Evolutionary conservation across 2,888 invertebrate species (phyloP), one percentile per base, ranked within the genome.

Genomic region (Drosophila austrosaltans): DNA sequence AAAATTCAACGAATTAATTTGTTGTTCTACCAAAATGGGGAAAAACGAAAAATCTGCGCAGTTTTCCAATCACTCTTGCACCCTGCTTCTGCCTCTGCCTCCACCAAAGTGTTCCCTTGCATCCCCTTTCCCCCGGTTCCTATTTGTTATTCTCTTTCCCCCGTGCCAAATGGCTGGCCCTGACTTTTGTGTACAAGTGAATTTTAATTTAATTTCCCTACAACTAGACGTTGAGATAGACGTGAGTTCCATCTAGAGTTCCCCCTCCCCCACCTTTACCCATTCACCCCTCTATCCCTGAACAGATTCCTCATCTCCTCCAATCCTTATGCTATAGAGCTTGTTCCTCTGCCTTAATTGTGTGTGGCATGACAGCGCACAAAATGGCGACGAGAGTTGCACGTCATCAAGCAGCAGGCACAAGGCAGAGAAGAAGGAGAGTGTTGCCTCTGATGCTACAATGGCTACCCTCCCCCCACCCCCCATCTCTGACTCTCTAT

Each of bases 121-220:
- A 36, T 40, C n/a, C 2, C n/a, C 2, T 8, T 4, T 5, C n/a
- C 1, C 3, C 8, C 40, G 10, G 36, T 36, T 36, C 2, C 40
- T 39, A 16, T 16, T 16, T 16, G 16, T 16, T 16, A 16, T 53
- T 40, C 39, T 8, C 30, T 40, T 36, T 54, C 32, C 71, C 59
- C 60, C 59, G 48, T 70, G 53, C 66, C 70, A 62, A 48, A 48
- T 28, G 36, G 60, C 69, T 66, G 65, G 72, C 77, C 79, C 74
- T 76, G 81, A 76, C 83, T 86, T 74, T 79, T 81, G 79, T 76
- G 86, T 85, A 84, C 83, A 84, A 84, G 79, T 82, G 83, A 85
- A 85, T 85, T 85, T 85, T 87, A 85, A 87, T 87, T 87, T 85
- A 87, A 85, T 87, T 85, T 85, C 81, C 79, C 81, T 85, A 81